A percentile compares a stretch with the other conserved stretches of the same genome.
These are phyloP conservation scores for Hofmannophila pseudospretella DNA, from an alignment of 2,888 invertebrate species.

Conservation along the genomic window DNA sequence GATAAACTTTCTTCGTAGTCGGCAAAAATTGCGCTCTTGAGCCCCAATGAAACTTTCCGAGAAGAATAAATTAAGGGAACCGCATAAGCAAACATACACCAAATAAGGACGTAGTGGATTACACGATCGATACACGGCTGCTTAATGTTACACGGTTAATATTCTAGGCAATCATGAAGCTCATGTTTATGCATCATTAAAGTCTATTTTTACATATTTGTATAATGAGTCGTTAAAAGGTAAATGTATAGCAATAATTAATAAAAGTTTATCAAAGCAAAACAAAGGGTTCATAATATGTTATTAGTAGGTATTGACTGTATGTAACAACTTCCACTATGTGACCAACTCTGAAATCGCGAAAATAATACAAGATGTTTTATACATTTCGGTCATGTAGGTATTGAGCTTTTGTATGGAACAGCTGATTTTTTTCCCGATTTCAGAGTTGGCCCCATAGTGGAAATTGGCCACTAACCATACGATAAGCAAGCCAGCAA, in stretches of 20 bases:
- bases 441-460: no score
- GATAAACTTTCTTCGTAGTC: slow-evolving; percentile 36
- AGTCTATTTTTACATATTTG: not conserved
- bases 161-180: slow-evolving; percentile 27
- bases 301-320: no score
- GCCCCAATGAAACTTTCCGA: slow-evolving; percentile 30
- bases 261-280: not conserved
- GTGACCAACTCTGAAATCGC: no score
- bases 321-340: no score
- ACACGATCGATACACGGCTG: slow-evolving; percentile 24
- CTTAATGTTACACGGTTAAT: slow-evolving; percentile 28
- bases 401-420: no score
- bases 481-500: no score
- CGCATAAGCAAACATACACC: slow-evolving; percentile 22
- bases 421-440: no score
- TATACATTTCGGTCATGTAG: no score
- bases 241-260: not conserved
- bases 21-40: slow-evolving; percentile 18
- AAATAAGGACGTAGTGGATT: slow-evolving; percentile 40
- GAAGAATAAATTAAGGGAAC: slow-evolving; percentile 38
- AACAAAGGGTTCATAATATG: no score
- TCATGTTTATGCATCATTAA: slow-evolving; percentile 2
- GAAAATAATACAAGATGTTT: no score
- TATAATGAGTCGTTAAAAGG: not conserved
- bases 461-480: no score